Percentiles rank a stretch among this genome's conserved stretches.
Conservation (phyloP, 1,140 invertebrate genomes). For the Pissodes strobi region DNA sequence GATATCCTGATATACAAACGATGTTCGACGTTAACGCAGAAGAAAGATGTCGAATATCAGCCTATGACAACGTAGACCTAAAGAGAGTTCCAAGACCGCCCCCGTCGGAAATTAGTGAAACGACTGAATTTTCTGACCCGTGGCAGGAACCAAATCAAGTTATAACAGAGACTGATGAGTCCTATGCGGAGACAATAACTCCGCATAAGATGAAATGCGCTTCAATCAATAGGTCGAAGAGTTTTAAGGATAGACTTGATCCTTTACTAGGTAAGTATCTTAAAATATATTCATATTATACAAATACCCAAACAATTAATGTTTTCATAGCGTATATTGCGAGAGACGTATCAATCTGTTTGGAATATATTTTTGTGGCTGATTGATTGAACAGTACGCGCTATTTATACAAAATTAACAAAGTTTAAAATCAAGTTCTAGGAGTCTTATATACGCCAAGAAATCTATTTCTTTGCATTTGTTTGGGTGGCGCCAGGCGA, state of each 20-base stretch:
- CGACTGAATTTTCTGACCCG: constrained; percentile 54
- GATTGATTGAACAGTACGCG: no score
- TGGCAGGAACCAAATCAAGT: constrained; percentile 50
- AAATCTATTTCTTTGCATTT: no score
- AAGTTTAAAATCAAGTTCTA: no score
- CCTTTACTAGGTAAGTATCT: constrained; percentile 70
- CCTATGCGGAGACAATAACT: constrained; percentile 44
- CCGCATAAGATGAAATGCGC: constrained; percentile 46
- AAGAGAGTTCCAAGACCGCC: constrained; percentile 54
- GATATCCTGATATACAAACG: constrained; percentile 52
- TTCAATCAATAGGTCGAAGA: constrained; percentile 65
- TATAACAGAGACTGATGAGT: constrained; percentile 48
- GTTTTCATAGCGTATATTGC: no score
- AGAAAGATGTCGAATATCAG: constrained; percentile 64
- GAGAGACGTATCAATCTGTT: no score
- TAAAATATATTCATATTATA: not conserved
- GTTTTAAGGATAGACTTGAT: constrained; percentile 73
- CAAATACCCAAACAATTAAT: no score
- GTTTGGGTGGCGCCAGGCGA: no score
- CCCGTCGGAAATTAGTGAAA: constrained; percentile 51
- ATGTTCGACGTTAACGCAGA: constrained; percentile 41
- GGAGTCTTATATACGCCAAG: no score
- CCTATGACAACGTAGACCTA: constrained; percentile 73
- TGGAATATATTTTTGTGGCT: no score
- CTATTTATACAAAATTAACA: no score